Percentiles rank a stretch among this genome's conserved stretches.
These are phyloP conservation scores for Hyles euphorbiae DNA, from an alignment of 1,140 invertebrate species.

Conservation along the genomic window DNA sequence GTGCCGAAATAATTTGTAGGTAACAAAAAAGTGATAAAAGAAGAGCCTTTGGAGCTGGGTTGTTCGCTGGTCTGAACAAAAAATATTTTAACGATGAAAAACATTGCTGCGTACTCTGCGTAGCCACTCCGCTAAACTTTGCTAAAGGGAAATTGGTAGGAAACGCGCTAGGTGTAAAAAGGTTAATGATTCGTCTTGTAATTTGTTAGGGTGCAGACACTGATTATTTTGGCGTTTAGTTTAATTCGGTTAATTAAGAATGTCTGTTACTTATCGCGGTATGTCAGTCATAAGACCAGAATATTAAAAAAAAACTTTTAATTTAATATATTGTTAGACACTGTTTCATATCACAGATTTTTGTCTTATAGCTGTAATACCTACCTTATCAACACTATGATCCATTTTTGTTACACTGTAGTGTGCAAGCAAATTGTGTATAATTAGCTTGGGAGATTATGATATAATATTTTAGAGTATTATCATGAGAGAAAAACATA, in stretches of 20 bases:
- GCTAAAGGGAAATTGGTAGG: slow-evolving; percentile 15
- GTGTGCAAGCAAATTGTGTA: no score
- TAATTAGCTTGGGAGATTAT: no score
- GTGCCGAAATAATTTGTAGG: slow-evolving; percentile 14
- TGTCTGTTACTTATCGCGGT: no score
- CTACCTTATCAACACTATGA: no score
- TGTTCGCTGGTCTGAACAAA: slow-evolving; percentile 13
- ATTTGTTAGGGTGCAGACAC: slow-evolving; percentile 9
- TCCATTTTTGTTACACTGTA: no score
- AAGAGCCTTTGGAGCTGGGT: slow-evolving; percentile 10
- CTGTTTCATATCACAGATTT: no score
- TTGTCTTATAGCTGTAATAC: no score
- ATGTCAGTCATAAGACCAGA: no score
- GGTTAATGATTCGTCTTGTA: slow-evolving; percentile 16
- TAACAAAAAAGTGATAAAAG: slow-evolving; percentile 20
- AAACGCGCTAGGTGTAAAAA: slow-evolving; percentile 12
- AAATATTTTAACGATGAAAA: slow-evolving; percentile 21
- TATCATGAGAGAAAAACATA: no score
- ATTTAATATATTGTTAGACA: no score
- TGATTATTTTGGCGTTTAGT: slow-evolving; percentile 1
- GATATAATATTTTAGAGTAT: no score
- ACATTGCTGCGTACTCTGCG: slow-evolving; percentile 4
- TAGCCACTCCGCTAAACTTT: slow-evolving; percentile 13
- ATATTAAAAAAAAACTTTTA: no score
- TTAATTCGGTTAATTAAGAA: slow-evolving; percentile 6